A percentile compares a stretch with the other conserved stretches of the same genome.
phyloP scores from a whole-genome alignment of 2,888 invertebrate genomes.

The Didymodactylos carnosus region DNA sequence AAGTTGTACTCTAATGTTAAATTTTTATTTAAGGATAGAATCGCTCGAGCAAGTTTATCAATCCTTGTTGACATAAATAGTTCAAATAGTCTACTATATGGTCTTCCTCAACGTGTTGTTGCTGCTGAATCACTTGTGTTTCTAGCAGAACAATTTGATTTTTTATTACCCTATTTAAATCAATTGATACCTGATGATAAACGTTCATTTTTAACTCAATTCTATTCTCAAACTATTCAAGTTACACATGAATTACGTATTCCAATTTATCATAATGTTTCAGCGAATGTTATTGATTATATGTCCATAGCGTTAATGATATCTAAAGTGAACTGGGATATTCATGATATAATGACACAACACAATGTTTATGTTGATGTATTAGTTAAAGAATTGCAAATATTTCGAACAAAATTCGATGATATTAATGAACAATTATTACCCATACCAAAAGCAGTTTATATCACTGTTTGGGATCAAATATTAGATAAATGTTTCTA shows the following conservation, averaged over 20 bases:
- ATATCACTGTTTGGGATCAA: constrained; percentile 61
- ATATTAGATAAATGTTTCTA: constrained; percentile 64
- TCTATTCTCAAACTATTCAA: constrained; percentile 44
- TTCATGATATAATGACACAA: constrained; percentile 64
- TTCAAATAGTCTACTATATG: constrained; percentile 18
- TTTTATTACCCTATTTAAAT: constrained; percentile 38
- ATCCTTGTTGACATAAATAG: constrained; percentile 47
- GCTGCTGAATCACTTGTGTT: constrained; percentile 43
- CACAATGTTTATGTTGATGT: constrained; percentile 60
- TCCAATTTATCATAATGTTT: constrained; percentile 68
- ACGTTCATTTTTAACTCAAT: constrained; percentile 39
- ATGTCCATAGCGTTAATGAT: constrained; percentile 32
- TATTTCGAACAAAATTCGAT: not conserved
- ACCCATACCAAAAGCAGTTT: constrained; percentile 49
- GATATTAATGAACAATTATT: constrained; percentile 38
- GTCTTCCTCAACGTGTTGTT: not conserved
- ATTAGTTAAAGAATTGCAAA: constrained; percentile 24
- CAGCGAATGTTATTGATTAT: constrained; percentile 57
- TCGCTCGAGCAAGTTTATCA: constrained; percentile 42
- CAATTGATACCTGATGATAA: constrained; percentile 60
- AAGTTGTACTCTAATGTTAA: no score
- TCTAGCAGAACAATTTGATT: constrained; percentile 64
- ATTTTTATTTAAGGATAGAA: constrained; percentile 25
- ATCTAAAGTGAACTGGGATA: constrained; percentile 45
- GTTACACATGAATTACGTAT: constrained; percentile 54